Evolutionary conservation across 2,888 invertebrate genomes (phyloP), one percentile per base, ranked within the genome.

Genomic region (Lasioglossum villosulum): DNA sequence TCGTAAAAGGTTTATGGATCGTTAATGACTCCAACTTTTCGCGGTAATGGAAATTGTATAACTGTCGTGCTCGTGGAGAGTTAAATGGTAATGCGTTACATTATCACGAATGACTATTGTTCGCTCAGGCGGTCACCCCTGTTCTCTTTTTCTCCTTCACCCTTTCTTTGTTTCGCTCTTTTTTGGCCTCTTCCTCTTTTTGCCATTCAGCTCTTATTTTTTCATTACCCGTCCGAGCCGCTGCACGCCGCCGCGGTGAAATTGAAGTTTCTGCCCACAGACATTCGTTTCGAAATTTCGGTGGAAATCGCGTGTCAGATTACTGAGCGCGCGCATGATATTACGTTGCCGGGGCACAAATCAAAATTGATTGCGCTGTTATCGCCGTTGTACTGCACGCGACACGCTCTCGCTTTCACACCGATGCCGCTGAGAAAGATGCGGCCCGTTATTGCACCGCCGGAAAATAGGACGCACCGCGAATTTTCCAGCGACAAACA

Each of bases 351-450:
- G 48, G 48, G 16, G 6, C 52, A 52, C 63, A 78, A 84, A 84
- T 84, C 78, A 63, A 71, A 84, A 84, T 84, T 84, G 84, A 84
- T 84, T 66, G 78, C 84, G 19, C 48, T 70, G 84, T 84, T 83
- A 73, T 83, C 76, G 59, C 19, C 37, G 83, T 59, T 48, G n/a
- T 70, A 45, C 27, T 56, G 79, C 27, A 30, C 39, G 78, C 78
- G 72, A 34, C 66, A 56, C 73, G 56, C 39, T 70, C 56, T 52
- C 68, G 27, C 34, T 39, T 16, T n/a, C 34, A 68, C 34, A 14
- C 30, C 27, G 30, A 30, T 30, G n/a, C n/a, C 19, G n/a, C n/a
- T 19, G 59, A 42, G 77, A n/a, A 78, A 83, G 73, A 63, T 78
- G 68, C 56, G n/a, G 56, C 78, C 56, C 68, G 74, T 78, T 84